These are phyloP conservation scores for Erynnis tages DNA, from an alignment of 2,888 invertebrate species.

Conservation along the genomic window DNA sequence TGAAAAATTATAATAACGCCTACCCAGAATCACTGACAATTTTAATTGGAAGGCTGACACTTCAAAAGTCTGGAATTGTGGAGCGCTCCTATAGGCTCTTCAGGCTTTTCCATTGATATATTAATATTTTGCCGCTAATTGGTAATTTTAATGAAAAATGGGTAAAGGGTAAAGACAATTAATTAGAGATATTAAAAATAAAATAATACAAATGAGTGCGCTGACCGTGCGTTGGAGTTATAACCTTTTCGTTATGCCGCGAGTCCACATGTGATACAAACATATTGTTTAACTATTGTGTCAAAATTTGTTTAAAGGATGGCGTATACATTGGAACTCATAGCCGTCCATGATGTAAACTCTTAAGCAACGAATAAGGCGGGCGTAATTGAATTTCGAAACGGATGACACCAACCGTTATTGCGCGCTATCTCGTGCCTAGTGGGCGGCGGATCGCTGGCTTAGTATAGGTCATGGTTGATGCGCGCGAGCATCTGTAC, in stretches of 20 bases:
- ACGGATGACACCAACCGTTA: constrained; percentile 20
- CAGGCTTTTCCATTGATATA: not conserved
- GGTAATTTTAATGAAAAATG: too few species aligned
- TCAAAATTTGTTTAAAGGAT: too few species aligned
- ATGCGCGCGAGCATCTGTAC: constrained; percentile 10
- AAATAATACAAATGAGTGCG: too few species aligned
- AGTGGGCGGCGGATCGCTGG: constrained; percentile 8
- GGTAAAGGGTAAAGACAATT: too few species aligned
- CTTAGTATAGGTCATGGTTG: constrained; percentile 19
- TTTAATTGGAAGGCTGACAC: constrained; percentile 4
- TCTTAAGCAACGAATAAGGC: not conserved
- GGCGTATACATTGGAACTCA: too few species aligned
- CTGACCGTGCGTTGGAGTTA: too few species aligned
- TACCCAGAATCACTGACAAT: not conserved
- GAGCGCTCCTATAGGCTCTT: not conserved
- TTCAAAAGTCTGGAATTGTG: not conserved
- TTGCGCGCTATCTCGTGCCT: constrained; percentile 24
- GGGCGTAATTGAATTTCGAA: constrained; percentile 10
- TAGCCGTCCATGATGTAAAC: not conserved
- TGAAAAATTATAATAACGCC: not conserved
- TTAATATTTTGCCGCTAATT: not conserved
- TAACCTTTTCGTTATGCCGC: too few species aligned
- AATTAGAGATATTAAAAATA: too few species aligned
- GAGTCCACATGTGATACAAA: too few species aligned
- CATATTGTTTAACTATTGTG: too few species aligned